A percentile compares a stretch with the other conserved stretches of the same genome.
phyloP scores from a whole-genome alignment of 2,113 vertebrate genomes.

The Oryzias curvinotus region DNA sequence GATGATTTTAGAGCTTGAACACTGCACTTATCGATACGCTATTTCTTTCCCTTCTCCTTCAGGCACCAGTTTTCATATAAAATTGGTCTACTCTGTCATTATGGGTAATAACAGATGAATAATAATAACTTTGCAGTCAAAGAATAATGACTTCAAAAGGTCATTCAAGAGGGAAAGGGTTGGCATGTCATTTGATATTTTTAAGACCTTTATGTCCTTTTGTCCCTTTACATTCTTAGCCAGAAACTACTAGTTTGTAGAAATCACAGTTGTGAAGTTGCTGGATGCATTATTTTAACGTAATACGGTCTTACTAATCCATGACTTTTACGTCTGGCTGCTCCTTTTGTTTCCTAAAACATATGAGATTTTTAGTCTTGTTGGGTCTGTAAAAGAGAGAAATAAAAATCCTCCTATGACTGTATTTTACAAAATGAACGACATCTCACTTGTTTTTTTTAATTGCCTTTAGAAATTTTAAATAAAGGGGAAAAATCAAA shows the following conservation, averaged over 20 bases:
- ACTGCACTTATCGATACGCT: slow-evolving; percentile 19
- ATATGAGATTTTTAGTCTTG: too few relatives aligned
- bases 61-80: slow-evolving; percentile 51
- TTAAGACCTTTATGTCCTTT: slow-evolving; percentile 18
- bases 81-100: slow-evolving; percentile 47
- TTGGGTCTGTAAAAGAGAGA: not conserved
- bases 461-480: not conserved
- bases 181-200: slow-evolving; percentile 40
- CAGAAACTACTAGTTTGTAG: not conserved
- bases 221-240: slow-evolving; percentile 10
- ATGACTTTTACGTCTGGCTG: slow-evolving; percentile 1
- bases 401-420: not conserved
- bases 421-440: not conserved
- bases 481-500: not conserved
- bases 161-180: slow-evolving; percentile 25
- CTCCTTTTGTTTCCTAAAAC: not conserved
- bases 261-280: not conserved
- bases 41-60: slow-evolving; percentile 26
- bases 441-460: not conserved
- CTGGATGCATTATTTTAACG: not conserved
- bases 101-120: slow-evolving; percentile 49
- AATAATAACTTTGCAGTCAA: slow-evolving; percentile 42
- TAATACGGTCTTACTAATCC: not conserved
- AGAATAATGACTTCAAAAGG: slow-evolving; percentile 43
- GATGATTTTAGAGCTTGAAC: slow-evolving; percentile 26